phyloP scores from a whole-genome alignment of 2,797 vertebrate genomes.

The Pyrocephalus nanus region DNA sequence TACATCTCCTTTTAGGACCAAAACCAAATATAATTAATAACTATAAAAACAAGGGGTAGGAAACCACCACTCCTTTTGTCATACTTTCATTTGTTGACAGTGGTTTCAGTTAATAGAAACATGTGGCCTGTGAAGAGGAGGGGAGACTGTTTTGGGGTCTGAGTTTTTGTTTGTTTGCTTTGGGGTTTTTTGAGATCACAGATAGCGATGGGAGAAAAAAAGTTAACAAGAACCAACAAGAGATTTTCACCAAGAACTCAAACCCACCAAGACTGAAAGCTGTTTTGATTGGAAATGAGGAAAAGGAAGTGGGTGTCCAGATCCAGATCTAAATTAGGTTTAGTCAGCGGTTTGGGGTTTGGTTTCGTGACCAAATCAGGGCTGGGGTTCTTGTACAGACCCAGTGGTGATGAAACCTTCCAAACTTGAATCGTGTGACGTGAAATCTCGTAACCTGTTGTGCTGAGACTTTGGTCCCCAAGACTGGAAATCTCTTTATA shows the following conservation, averaged over 20 bases:
- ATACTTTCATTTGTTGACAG: constrained; percentile 47
- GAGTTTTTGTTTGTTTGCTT: not conserved
- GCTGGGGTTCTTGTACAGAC: not conserved
- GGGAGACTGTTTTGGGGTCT: not conserved
- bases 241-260: constrained; percentile 21
- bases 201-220: not conserved
- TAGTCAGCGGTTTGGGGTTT: constrained; percentile 18
- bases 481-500: constrained; percentile 5
- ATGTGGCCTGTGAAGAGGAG: not conserved
- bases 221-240: not conserved
- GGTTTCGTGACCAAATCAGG: constrained; percentile 11
- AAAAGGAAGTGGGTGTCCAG: constrained; percentile 51
- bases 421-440: not conserved
- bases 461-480: not conserved
- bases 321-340: constrained; percentile 46
- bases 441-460: constrained; percentile 9
- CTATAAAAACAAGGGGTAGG: constrained; percentile 17
- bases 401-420: not conserved
- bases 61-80: constrained; percentile 46
- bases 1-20: constrained; percentile 56
- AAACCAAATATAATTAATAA: constrained; percentile 66
- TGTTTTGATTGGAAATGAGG: constrained; percentile 48
- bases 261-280: constrained; percentile 22
- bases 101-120: constrained; percentile 44
- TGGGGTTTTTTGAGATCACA: not conserved